Evolutionary conservation across 2,797 vertebrate species (phyloP).

Genomic region (Poeciliopsis presidionis): DNA sequence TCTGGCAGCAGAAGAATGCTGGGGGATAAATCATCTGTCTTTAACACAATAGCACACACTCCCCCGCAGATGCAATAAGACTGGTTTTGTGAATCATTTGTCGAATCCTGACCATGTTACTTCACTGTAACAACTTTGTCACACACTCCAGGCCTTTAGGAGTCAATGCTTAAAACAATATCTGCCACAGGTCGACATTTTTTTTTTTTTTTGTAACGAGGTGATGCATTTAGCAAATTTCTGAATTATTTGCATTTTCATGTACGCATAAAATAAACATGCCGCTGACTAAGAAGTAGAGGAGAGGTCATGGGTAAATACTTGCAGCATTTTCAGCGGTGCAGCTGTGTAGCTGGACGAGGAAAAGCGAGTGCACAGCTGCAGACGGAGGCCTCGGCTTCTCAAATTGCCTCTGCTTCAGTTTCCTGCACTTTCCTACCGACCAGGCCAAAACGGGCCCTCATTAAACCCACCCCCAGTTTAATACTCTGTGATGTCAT

Average conservation of each 20-base stretch:
- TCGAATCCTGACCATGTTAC: neutral
- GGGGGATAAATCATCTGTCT: slow-evolving; percentile 23
- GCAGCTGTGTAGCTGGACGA: slow-evolving; percentile 67
- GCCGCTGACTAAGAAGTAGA: slow-evolving; percentile 56
- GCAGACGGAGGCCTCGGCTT: slow-evolving; percentile 76
- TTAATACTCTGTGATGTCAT: slow-evolving; percentile 83
- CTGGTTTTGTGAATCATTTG: neutral
- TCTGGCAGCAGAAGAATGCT: slow-evolving; percentile 70
- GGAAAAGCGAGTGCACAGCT: slow-evolving; percentile 75
- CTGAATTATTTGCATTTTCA: slow-evolving; percentile 18
- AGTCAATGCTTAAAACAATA: neutral
- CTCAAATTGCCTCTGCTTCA: slow-evolving; percentile 80
- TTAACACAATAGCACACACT: neutral
- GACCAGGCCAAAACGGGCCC: slow-evolving; percentile 62
- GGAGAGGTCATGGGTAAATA: slow-evolving; percentile 74
- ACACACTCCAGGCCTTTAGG: neutral
- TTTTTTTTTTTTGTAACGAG: neutral
- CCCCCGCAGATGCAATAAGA: neutral
- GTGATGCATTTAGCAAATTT: neutral
- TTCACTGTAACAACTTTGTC: neutral
- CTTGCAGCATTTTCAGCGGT: slow-evolving; percentile 62
- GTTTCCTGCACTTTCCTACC: slow-evolving; percentile 79
- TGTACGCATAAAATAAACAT: slow-evolving; percentile 42
- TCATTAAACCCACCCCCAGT: slow-evolving; percentile 74
- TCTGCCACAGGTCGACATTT: neutral